phyloP scores from a whole-genome alignment of 2,113 vertebrate genomes.

The Tautogolabrus adspersus region DNA sequence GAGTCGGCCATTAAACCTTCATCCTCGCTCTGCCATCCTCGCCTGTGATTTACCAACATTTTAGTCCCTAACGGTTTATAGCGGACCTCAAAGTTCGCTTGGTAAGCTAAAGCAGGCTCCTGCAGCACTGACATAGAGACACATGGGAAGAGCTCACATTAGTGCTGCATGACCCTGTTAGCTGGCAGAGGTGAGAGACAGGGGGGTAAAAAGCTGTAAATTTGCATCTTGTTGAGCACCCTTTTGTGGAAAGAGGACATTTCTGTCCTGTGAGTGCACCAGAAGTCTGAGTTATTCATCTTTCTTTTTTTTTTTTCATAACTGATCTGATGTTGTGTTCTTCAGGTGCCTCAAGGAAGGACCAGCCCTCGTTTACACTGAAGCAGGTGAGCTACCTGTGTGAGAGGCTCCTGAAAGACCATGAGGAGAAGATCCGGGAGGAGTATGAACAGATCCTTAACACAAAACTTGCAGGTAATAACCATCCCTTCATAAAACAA shows the following conservation, averaged over 20 bases:
- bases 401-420: conserved; percentile 92
- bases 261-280: conserved; percentile 7
- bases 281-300: background rate
- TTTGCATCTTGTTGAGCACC: conserved; percentile 10
- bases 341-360: conserved; percentile 90
- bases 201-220: conserved; percentile 29
- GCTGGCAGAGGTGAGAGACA: conserved; percentile 19
- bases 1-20: conserved; percentile 34
- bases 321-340: conserved; percentile 7
- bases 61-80: conserved; percentile 29
- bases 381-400: conserved; percentile 93
- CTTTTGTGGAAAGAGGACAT: conserved; percentile 32
- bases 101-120: conserved; percentile 36
- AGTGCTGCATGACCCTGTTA: conserved; percentile 45
- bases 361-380: conserved; percentile 92
- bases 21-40: conserved; percentile 1
- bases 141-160: conserved; percentile 7
- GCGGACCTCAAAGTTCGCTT: conserved; percentile 33
- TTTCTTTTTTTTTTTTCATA: background rate
- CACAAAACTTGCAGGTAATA: conserved; percentile 91
- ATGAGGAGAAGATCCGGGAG: conserved; percentile 93
- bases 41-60: conserved; percentile 52
- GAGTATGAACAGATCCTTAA: conserved; percentile 94
- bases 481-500: background rate
- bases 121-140: conserved; percentile 30